Conservation (phyloP, 2,797 vertebrate genomes). For the Buphagus erythrorhynchus region DNA sequence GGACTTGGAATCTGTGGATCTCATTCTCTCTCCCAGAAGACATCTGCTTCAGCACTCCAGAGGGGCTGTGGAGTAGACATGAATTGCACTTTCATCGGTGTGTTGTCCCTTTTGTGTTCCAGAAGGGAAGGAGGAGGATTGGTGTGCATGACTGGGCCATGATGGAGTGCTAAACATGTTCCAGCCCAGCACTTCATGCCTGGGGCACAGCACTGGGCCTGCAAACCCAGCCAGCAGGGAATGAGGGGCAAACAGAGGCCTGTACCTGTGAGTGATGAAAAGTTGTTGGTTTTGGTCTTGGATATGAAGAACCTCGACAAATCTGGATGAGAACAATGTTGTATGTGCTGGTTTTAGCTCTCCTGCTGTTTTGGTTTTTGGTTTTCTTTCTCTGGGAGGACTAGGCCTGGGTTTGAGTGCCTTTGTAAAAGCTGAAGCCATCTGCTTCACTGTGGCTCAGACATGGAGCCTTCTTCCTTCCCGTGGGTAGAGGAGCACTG, state of each 20-base stretch:
- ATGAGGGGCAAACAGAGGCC: not conserved
- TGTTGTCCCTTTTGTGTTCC: not conserved
- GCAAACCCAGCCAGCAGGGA: not conserved
- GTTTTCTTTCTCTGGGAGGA: not conserved
- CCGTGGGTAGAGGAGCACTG: fast-evolving
- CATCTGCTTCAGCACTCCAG: not conserved
- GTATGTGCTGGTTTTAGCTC: not conserved
- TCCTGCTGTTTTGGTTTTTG: not conserved
- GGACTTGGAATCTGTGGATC: not conserved
- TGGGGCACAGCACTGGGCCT: not conserved
- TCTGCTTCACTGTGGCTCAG: fast-evolving
- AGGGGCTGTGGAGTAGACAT: not conserved
- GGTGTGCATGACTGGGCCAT: not conserved
- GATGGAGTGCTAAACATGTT: not conserved
- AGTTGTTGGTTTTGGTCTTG: not conserved
- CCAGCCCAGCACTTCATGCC: not conserved
- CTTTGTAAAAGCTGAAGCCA: not conserved
- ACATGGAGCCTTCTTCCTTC: not conserved
- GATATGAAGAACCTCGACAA: not conserved
- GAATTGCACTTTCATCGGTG: not conserved
- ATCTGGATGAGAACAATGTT: not conserved
- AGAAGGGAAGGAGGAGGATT: not conserved
- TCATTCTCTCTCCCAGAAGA: not conserved
- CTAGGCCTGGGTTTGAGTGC: not conserved
- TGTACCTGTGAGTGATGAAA: not conserved